Evolutionary conservation across 2,888 invertebrate species (phyloP).

Genomic region (Pristionchus entomophagus): DNA sequence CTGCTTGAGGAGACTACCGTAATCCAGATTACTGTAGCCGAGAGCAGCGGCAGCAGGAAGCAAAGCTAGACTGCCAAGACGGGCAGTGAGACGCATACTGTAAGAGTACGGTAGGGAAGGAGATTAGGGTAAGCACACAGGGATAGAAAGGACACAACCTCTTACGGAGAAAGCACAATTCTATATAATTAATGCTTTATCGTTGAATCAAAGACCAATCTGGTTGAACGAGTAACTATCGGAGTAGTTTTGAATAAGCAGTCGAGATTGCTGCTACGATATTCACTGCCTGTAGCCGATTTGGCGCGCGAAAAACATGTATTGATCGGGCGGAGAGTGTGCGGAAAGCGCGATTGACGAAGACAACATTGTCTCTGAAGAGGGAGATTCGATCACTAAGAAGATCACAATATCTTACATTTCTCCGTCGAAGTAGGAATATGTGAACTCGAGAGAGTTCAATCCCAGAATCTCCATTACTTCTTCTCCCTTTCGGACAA

Average conservation of each 20-base stretch:
- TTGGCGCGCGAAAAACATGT: neutral
- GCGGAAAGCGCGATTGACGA: neutral
- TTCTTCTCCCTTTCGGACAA: neutral
- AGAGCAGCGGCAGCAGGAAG: conserved; percentile 35
- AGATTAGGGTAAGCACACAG: neutral
- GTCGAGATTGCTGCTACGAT: neutral
- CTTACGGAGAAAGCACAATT: neutral
- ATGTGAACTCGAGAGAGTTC: neutral
- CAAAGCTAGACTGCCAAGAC: neutral
- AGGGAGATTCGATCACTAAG: neutral
- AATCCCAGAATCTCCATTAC: neutral
- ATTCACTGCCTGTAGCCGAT: neutral
- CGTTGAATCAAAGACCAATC: conserved; percentile 17
- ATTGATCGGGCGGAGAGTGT: neutral
- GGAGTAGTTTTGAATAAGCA: conserved; percentile 9
- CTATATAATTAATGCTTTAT: neutral
- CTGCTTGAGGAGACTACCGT: neutral
- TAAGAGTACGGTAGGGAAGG: neutral
- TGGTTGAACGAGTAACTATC: neutral
- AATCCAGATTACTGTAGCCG: neutral
- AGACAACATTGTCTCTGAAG: neutral
- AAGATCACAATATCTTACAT: neutral
- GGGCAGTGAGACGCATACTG: conserved; percentile 30
- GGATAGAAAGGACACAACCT: neutral
- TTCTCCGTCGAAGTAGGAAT: neutral